Percentiles rank a stretch among this genome's conserved stretches.
Evolutionary conservation across 2,113 vertebrate genomes (phyloP).

Genomic region (Mesoclemmys tuberculata): DNA sequence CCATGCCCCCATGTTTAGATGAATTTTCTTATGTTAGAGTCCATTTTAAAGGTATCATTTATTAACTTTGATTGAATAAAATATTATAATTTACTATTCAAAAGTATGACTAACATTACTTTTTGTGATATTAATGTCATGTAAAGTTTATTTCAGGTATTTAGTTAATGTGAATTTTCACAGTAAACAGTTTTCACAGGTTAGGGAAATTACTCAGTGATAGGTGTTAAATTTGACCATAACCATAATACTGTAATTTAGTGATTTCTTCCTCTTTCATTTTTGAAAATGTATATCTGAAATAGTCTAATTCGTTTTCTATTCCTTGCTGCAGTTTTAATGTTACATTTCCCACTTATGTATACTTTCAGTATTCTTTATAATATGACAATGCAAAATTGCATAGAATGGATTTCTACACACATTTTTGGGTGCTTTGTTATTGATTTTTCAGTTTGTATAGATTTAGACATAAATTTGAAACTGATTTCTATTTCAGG

Average conservation of each 20-base stretch:
- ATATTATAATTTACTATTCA: neutral
- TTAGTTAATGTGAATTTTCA: neutral
- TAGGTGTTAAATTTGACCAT: neutral
- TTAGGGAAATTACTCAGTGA: neutral
- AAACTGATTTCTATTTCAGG: conserved; percentile 77
- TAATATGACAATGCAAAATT: neutral
- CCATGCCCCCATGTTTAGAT: neutral
- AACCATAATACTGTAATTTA: neutral
- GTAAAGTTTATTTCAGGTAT: neutral
- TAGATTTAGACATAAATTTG: neutral
- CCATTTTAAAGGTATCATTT: neutral
- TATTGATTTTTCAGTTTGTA: conserved; percentile 15
- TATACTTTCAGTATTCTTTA: neutral
- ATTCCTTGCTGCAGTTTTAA: neutral
- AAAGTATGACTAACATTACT: neutral
- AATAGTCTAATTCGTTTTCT: conserved; percentile 10
- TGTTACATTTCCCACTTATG: neutral
- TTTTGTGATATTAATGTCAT: neutral
- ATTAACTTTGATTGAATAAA: neutral
- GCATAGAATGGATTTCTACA: neutral
- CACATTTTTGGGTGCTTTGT: neutral
- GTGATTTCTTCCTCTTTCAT: neutral
- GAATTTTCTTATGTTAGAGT: neutral
- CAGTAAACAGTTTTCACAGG: neutral
- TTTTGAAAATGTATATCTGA: neutral